phyloP scores from a whole-genome alignment of 2,888 invertebrate genomes.

The Cheilosia variabilis region DNA sequence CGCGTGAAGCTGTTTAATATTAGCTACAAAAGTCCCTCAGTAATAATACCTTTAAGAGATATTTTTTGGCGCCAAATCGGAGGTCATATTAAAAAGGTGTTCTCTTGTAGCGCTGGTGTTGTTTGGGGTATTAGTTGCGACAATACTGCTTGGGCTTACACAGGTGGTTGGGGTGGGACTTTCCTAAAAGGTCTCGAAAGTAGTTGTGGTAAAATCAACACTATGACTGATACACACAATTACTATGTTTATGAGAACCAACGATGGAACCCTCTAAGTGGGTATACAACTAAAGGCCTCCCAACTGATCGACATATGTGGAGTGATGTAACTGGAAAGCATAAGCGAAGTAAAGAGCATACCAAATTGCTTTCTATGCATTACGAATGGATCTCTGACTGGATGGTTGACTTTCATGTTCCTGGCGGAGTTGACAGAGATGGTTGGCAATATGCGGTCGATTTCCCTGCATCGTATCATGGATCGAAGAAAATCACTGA shows the following conservation, averaged over 20 bases:
- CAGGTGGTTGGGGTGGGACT: slow-evolving; percentile 94
- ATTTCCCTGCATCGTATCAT: slow-evolving; percentile 95
- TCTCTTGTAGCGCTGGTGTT: slow-evolving; percentile 90
- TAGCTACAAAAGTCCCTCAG: slow-evolving; percentile 83
- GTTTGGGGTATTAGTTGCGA: slow-evolving; percentile 97
- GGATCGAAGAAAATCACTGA: slow-evolving; percentile 94
- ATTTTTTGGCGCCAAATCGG: slow-evolving; percentile 95
- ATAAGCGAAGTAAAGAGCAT: slow-evolving; percentile 93
- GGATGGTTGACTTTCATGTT: slow-evolving; percentile 96
- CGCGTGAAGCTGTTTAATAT: slow-evolving; percentile 89
- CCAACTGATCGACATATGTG: slow-evolving; percentile 95
- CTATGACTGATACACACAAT: slow-evolving; percentile 93
- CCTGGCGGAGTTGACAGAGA: slow-evolving; percentile 95
- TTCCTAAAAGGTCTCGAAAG: slow-evolving; percentile 88
- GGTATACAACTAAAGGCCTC: slow-evolving; percentile 93
- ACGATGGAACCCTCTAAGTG: slow-evolving; percentile 96
- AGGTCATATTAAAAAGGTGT: slow-evolving; percentile 92
- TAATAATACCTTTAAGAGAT: slow-evolving; percentile 89
- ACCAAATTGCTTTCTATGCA: slow-evolving; percentile 93
- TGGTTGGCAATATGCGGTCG: slow-evolving; percentile 98
- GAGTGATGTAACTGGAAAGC: slow-evolving; percentile 94
- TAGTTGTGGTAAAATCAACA: slow-evolving; percentile 86
- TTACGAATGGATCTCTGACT: slow-evolving; percentile 96
- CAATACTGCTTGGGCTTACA: slow-evolving; percentile 94
- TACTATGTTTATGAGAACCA: slow-evolving; percentile 97